phyloP scores from a whole-genome alignment of 2,888 invertebrate genomes.

The Conomelus anceps region DNA sequence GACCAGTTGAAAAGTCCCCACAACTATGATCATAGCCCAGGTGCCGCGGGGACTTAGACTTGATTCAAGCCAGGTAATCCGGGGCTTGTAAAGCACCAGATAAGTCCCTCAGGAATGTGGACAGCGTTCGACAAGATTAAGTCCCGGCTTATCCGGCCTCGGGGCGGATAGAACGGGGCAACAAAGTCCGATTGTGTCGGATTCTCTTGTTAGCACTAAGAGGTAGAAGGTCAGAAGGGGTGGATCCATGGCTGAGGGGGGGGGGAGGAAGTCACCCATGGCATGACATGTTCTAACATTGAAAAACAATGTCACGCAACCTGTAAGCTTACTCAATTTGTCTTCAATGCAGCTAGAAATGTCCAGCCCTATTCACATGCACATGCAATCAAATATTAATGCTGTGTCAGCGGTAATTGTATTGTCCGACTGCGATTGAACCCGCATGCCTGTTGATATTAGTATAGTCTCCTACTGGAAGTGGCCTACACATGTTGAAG shows the following conservation, averaged over 20 bases:
- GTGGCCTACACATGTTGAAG: too few species aligned
- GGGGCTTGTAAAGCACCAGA: neutral
- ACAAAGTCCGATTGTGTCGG: neutral
- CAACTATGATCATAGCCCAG: neutral
- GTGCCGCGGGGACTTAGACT: neutral
- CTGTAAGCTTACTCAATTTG: neutral
- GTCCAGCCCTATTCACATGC: neutral
- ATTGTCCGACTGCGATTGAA: neutral
- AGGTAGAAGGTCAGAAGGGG: neutral
- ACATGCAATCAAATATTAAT: neutral
- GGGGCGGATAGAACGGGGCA: neutral
- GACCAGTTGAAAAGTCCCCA: too few species aligned
- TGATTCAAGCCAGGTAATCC: neutral
- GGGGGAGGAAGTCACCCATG: neutral
- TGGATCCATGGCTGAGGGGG: neutral
- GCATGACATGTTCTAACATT: neutral
- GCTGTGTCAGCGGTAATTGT: neutral
- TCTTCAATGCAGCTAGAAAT: neutral
- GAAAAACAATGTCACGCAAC: neutral
- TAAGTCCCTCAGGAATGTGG: neutral
- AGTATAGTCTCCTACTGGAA: too few species aligned
- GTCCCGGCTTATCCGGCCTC: neutral
- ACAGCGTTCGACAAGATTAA: neutral
- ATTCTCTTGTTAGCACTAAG: neutral
- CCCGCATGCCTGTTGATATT: neutral